phyloP scores from a whole-genome alignment of 1,140 invertebrate genomes.

The Zophobas atratus region DNA sequence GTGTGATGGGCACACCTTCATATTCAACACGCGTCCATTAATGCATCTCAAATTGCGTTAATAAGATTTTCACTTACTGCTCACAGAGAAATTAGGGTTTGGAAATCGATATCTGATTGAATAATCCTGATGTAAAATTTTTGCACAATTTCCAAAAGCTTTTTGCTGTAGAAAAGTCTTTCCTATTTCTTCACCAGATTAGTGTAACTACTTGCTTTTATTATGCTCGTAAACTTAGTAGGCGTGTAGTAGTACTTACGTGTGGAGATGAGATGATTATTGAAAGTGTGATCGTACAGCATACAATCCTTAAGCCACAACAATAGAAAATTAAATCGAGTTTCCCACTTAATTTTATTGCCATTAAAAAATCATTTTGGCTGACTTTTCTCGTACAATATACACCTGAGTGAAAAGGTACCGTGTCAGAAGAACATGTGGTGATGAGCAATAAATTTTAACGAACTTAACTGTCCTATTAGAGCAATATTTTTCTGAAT shows the following conservation, averaged over 20 bases:
- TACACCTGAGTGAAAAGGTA: not conserved
- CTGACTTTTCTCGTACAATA: slow-evolving; percentile 12
- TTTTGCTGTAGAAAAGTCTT: not conserved
- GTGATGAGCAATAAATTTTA: too few species aligned
- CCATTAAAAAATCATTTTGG: slow-evolving; percentile 41
- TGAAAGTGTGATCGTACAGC: slow-evolving; percentile 8
- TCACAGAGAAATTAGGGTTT: not conserved
- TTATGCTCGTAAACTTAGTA: too few species aligned
- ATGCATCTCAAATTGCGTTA: slow-evolving; percentile 7
- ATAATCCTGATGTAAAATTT: slow-evolving; percentile 5
- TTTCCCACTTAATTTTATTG: slow-evolving; percentile 37
- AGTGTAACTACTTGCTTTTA: too few species aligned
- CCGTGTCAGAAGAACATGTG: not conserved
- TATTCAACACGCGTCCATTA: not conserved
- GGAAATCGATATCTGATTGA: not conserved
- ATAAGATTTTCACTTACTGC: not conserved
- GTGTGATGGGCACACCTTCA: slow-evolving; percentile 32
- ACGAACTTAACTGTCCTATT: too few species aligned
- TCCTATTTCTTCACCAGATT: too few species aligned
- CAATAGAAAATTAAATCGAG: slow-evolving; percentile 20
- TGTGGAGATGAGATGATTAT: not conserved
- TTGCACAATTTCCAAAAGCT: not conserved
- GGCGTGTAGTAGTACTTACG: too few species aligned
- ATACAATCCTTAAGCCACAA: slow-evolving; percentile 4
- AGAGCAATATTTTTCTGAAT: not conserved